Base-by-base conservation (phyloP, 2,797 vertebrate species). In the Silurus aristotelis region DNA sequence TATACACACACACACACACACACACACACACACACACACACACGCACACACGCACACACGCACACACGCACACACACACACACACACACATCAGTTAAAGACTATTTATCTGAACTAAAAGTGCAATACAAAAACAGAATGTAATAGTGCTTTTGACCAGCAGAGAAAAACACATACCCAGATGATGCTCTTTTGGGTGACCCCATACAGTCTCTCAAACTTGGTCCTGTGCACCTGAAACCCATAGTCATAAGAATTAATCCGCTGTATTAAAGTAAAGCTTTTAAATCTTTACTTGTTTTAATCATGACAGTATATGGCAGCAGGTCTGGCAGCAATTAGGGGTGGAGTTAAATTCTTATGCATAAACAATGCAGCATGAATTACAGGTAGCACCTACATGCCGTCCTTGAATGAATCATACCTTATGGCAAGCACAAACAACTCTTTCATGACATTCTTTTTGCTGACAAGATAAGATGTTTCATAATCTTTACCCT, bases 221-320 rank as follows among this genome's bases (percentile, higher is more conserved):
- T 92, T 38, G 95, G 94, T 83, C 95, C 95, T 76, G 85, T 87
- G 80, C 95, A 96, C 89, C 95, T 96, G 76, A 81, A 83, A 84
- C 10, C 83, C 43, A 87, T 4, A 89, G 67, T 89, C 84, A 80
- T 19, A 43, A 76, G 72, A 80, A 72, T 77, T 3, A 79, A 27
- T 77, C 58, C 71, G 2, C 19, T 56, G 19, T 43, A 82, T 9
- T 58, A 10, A 58, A n/a, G 66, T 38, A 75, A 27, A 2, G 20
- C 3, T 14, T 82, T 58, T 19, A 25, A 56, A 67, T 25, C 64
- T 17, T 22, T 63, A 43, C 58, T 60, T 48, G n/a, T 22, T 64
- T 48, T 82, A 58, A 60, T 70, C 43, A 61, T 38, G 5, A 25
- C 67, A 84, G 25, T 58, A 68, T 82, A 17, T 76, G n/a, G 15